These are phyloP conservation scores for Enteromius fasciolatus DNA, from an alignment of 2,797 vertebrate genomes.

Conservation along the genomic window DNA sequence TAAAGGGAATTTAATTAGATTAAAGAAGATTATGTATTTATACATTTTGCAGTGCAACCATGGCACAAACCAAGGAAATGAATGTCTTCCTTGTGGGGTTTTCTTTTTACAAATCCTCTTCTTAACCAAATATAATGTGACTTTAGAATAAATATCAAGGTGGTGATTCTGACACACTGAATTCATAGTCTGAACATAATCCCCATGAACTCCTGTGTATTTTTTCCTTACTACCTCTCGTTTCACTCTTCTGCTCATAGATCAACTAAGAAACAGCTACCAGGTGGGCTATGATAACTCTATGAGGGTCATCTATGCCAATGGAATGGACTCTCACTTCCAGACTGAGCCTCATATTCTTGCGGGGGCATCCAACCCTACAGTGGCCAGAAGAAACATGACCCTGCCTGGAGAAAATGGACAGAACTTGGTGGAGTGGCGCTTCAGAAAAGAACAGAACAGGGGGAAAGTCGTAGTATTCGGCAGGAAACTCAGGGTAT, in stretches of 20 bases:
- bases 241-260: conserved; percentile 67
- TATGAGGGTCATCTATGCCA: conserved; percentile 92
- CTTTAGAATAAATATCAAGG: conserved; percentile 7
- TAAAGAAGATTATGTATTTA: conserved; percentile 16
- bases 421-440: conserved; percentile 97
- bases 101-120: conserved; percentile 15
- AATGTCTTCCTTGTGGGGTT: neutral
- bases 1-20: conserved; percentile 1
- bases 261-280: conserved; percentile 95
- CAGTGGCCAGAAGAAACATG: conserved; percentile 94
- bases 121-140: conserved; percentile 13
- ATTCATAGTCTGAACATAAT: conserved; percentile 4
- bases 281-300: conserved; percentile 95
- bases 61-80: neutral
- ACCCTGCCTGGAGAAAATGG: conserved; percentile 95
- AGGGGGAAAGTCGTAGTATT: conserved; percentile 94
- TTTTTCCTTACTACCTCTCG: neutral
- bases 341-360: conserved; percentile 95
- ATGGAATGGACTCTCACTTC: conserved; percentile 94
- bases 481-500: conserved; percentile 94
- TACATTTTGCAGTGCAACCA: neutral
- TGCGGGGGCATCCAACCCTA: conserved; percentile 93
- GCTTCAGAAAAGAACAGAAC: conserved; percentile 95
- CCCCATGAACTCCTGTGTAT: neutral
- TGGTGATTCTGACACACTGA: conserved; percentile 8